A percentile compares a stretch with the other conserved stretches of the same genome.
Conservation (phyloP, 2,113 vertebrate genomes). For the Uria aalge region DNA sequence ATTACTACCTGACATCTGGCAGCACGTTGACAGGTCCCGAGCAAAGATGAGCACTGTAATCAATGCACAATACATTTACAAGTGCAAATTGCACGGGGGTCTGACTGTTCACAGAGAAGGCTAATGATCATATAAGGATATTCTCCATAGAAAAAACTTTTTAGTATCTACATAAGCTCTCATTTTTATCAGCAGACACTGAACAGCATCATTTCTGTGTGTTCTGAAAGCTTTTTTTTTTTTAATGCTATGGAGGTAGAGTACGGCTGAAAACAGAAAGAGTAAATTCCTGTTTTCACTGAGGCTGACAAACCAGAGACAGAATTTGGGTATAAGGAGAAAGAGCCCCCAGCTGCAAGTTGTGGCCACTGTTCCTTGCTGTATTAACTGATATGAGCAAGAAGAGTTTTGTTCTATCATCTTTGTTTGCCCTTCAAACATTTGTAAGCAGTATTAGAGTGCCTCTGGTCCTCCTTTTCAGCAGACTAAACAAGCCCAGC, state of each 20-base stretch:
- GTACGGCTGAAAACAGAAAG: neutral
- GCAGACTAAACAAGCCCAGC: conserved; percentile 9
- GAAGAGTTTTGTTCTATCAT: neutral
- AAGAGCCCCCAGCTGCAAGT: neutral
- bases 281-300: neutral
- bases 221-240: neutral
- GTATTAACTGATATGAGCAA: neutral
- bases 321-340: neutral
- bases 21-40: neutral
- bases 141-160: neutral
- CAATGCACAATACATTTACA: neutral
- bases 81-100: neutral
- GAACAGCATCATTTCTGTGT: neutral
- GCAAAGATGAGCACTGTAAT: neutral
- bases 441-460: neutral
- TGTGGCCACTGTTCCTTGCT: neutral
- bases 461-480: neutral
- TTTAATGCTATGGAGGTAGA: neutral
- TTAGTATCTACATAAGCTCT: neutral
- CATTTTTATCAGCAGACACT: neutral
- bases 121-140: neutral
- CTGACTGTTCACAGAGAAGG: neutral
- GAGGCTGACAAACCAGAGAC: neutral
- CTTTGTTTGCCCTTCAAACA: neutral
- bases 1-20: neutral